phyloP scores from a whole-genome alignment of 1,140 invertebrate species.

The Caenorhabditis remanei region DNA sequence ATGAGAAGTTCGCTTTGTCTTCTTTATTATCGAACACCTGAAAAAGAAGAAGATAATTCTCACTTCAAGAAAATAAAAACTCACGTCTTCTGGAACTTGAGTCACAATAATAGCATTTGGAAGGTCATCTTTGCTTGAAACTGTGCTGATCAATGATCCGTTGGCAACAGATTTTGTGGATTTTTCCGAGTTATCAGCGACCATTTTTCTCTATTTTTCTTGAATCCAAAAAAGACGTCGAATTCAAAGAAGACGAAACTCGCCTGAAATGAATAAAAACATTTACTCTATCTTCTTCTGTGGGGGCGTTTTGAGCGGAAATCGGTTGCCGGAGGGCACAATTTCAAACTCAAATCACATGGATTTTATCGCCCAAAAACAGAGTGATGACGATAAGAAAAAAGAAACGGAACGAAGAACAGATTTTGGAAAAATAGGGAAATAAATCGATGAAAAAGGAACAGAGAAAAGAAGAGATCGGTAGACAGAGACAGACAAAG shows the following conservation, averaged over 20 bases:
- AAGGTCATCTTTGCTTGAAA: constrained; percentile 72
- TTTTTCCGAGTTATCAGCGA: constrained; percentile 46
- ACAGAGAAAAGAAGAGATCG: not conserved
- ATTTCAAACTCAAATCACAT: constrained; percentile 25
- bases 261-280: constrained; percentile 44
- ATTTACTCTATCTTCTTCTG: constrained; percentile 32
- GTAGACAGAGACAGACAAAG: not conserved
- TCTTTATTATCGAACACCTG: constrained; percentile 70
- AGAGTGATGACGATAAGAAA: not conserved
- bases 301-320: constrained; percentile 39
- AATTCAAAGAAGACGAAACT: not conserved
- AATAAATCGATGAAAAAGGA: not conserved
- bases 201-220: constrained; percentile 33
- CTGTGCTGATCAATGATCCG: constrained; percentile 38
- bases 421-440: not conserved
- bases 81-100: constrained; percentile 71
- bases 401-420: constrained; percentile 12
- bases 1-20: constrained; percentile 72
- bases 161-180: constrained; percentile 38
- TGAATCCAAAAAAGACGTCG: not conserved
- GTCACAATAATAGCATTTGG: constrained; percentile 76
- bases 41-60: not conserved
- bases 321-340: constrained; percentile 53
- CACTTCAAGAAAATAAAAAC: not conserved
- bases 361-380: not conserved